Evolutionary conservation across 2,888 invertebrate species (phyloP).

Genomic region (Drosophila greeni): DNA sequence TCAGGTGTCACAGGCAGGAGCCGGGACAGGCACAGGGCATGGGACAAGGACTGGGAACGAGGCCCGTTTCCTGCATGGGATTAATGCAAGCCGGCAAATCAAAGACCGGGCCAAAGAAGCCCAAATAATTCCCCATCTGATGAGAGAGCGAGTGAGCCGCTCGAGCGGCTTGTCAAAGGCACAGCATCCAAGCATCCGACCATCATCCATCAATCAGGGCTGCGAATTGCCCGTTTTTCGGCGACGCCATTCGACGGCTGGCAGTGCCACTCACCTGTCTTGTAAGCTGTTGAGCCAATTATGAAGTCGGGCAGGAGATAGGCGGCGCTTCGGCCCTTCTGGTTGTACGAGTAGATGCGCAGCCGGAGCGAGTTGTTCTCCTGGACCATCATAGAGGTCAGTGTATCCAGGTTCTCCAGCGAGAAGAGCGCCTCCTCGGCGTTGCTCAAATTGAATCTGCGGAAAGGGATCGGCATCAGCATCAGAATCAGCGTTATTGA

Average conservation of each 20-base stretch:
- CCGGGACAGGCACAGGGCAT: neutral
- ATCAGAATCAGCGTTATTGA: constrained; percentile 6
- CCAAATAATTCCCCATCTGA: constrained; percentile 28
- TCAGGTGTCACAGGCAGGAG: constrained; percentile 49
- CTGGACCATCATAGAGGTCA: constrained; percentile 87
- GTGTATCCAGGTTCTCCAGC: constrained; percentile 82
- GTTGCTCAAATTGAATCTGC: constrained; percentile 78
- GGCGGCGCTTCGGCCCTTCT: constrained; percentile 88
- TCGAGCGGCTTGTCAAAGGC: constrained; percentile 36
- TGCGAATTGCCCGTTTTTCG: constrained; percentile 33
- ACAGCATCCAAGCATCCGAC: constrained; percentile 13
- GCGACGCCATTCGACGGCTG: constrained; percentile 39
- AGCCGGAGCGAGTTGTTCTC: constrained; percentile 89
- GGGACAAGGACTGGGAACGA: neutral
- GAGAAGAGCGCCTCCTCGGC: constrained; percentile 78
- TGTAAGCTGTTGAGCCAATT: constrained; percentile 87
- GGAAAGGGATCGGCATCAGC: constrained; percentile 3
- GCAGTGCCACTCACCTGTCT: constrained; percentile 80
- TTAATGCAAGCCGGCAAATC: constrained; percentile 39
- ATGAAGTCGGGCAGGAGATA: constrained; percentile 87
- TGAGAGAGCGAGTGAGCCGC: constrained; percentile 7
- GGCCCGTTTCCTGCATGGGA: constrained; percentile 34
- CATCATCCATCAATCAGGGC: constrained; percentile 67
- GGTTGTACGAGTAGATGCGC: constrained; percentile 88
- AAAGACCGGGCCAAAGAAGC: constrained; percentile 19